Evolutionary conservation across 2,797 vertebrate genomes (phyloP).

Genomic region (Ara ararauna): DNA sequence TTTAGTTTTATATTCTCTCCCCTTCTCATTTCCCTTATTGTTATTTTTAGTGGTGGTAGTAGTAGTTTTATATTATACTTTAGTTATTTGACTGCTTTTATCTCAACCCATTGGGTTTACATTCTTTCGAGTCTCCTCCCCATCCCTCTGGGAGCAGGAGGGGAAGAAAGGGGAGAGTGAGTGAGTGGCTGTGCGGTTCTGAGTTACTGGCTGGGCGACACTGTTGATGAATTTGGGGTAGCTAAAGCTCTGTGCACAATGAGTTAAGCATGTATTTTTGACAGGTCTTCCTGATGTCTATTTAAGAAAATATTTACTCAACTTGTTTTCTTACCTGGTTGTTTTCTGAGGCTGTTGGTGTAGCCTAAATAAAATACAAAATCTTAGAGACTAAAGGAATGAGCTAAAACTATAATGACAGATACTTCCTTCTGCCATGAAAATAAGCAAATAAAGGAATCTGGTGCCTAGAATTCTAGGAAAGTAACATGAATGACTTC

Average conservation of each 20-base stretch:
- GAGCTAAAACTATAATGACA: background rate
- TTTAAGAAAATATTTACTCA: background rate
- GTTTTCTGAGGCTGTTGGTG: background rate
- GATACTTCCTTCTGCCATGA: background rate
- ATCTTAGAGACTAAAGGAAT: background rate
- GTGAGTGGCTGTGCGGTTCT: background rate
- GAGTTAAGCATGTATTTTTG: background rate
- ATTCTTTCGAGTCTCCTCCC: background rate
- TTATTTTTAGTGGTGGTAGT: background rate
- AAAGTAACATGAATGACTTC: background rate
- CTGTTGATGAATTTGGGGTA: background rate
- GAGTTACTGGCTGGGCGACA: background rate
- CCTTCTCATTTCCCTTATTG: background rate
- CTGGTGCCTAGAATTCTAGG: background rate
- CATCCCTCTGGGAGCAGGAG: background rate
- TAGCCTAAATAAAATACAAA: background rate
- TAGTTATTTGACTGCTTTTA: background rate
- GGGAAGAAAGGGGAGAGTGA: background rate
- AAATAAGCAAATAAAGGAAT: background rate
- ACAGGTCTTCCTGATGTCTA: background rate
- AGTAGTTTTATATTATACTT: background rate
- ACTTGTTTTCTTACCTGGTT: background rate
- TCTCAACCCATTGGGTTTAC: background rate
- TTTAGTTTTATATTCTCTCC: background rate
- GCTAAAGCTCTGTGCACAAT: background rate